A percentile compares a stretch with the other conserved stretches of the same genome.
phyloP scores from a whole-genome alignment of 1,140 invertebrate genomes.

The Globodera rostochiensis region DNA sequence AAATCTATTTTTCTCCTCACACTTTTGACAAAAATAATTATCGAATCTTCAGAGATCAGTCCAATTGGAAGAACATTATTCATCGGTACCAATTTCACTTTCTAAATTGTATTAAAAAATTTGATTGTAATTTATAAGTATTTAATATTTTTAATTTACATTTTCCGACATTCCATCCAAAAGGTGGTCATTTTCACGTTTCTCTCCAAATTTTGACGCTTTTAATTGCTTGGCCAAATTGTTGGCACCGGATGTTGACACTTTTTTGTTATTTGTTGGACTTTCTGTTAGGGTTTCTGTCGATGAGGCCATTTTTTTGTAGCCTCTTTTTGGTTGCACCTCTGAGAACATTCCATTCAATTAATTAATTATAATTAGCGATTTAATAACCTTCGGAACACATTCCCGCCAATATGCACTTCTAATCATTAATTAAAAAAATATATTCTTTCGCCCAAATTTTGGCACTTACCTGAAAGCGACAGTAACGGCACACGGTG shows the following conservation, averaged over 20 bases:
- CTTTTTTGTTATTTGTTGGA: neutral
- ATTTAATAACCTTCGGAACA: neutral
- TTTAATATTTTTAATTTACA: no score
- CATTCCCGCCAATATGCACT: constrained; percentile 1
- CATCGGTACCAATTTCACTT: neutral
- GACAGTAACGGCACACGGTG: constrained; percentile 3
- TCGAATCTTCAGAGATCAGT: neutral
- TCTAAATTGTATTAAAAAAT: neutral
- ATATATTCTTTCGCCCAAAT: neutral
- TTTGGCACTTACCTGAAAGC: neutral
- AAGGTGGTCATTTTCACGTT: neutral
- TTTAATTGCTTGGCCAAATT: neutral
- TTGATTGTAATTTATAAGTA: no score
- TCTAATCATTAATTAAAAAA: neutral
- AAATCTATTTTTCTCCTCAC: neutral
- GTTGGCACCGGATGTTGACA: neutral
- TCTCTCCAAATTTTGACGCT: neutral
- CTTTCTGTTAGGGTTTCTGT: neutral
- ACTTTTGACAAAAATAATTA: neutral
- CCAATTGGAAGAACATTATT: neutral
- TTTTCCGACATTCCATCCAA: neutral
- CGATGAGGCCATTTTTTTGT: neutral
- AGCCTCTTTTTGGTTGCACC: neutral
- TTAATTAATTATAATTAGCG: no score
- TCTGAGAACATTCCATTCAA: neutral